Evolutionary conservation across 2,113 vertebrate species (phyloP).

Genomic region (Microtus ochrogaster): DNA sequence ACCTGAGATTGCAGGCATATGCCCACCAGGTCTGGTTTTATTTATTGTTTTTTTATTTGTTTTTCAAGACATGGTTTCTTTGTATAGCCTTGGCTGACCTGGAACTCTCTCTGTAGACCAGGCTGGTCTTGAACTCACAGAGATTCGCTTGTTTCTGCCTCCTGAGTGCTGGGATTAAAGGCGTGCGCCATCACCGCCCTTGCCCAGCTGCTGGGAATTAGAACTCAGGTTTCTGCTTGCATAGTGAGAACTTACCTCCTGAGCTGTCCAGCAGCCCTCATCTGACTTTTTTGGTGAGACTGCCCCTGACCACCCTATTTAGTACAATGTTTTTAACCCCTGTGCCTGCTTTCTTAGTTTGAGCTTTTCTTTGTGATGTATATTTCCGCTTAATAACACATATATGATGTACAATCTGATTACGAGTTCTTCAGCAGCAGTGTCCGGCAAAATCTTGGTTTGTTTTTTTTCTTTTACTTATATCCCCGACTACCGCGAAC

Average conservation of each 20-base stretch:
- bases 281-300: not conserved
- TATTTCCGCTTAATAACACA: not conserved
- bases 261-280: not conserved
- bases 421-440: not conserved
- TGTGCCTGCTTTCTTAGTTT: not conserved
- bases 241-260: not conserved
- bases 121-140: too few species aligned
- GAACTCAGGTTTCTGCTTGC: not conserved
- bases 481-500: not conserved
- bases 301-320: too few species aligned
- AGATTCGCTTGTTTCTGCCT: not conserved
- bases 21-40: not conserved
- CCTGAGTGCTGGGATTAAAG: not conserved
- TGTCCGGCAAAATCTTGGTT: not conserved
- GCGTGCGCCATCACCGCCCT: accelerated
- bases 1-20: not conserved
- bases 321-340: not conserved
- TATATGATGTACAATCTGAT: not conserved
- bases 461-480: not conserved
- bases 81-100: too few species aligned
- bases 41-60: not conserved
- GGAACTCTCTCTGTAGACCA: too few species aligned
- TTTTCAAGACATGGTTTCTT: too few species aligned
- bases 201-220: not conserved
- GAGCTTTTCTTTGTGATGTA: not conserved